Evolutionary conservation across 2,888 invertebrate species (phyloP).

Genomic region (Pandemis corylana): DNA sequence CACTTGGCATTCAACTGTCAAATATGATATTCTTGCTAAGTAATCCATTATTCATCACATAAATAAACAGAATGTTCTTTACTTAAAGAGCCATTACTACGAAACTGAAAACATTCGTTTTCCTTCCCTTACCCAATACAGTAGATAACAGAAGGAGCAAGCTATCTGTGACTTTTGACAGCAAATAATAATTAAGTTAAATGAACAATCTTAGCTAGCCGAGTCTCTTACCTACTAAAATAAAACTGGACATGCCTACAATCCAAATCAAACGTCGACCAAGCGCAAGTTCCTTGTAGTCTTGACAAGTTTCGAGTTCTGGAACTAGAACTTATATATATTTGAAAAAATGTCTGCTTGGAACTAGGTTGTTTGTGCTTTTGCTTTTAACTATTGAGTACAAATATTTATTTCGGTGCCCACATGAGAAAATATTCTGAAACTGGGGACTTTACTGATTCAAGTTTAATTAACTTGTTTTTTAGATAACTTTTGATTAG

Average conservation of each 20-base stretch:
- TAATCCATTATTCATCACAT: conserved; percentile 17
- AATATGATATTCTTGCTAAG: conserved; percentile 59
- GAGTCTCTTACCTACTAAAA: not conserved
- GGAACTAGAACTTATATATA: not conserved
- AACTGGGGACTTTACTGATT: no score
- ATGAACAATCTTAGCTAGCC: conserved; percentile 1
- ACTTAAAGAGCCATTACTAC: conserved; percentile 43
- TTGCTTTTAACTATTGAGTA: no score
- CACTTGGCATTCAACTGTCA: conserved; percentile 63
- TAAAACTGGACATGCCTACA: conserved; percentile 1
- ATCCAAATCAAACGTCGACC: not conserved
- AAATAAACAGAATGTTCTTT: conserved; percentile 42
- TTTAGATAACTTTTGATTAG: no score
- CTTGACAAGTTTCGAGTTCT: not conserved
- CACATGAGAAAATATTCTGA: no score
- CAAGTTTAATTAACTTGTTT: no score
- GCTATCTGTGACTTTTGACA: not conserved
- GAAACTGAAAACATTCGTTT: conserved; percentile 1
- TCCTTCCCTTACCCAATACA: not conserved
- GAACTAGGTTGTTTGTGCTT: not conserved
- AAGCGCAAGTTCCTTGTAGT: not conserved
- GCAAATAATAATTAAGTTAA: conserved; percentile 12
- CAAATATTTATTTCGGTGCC: no score
- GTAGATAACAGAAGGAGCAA: not conserved
- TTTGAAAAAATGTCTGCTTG: conserved; percentile 14